Base-by-base conservation (phyloP, 2,797 vertebrate genomes). In the Acanthurus leucopareius region DNA sequence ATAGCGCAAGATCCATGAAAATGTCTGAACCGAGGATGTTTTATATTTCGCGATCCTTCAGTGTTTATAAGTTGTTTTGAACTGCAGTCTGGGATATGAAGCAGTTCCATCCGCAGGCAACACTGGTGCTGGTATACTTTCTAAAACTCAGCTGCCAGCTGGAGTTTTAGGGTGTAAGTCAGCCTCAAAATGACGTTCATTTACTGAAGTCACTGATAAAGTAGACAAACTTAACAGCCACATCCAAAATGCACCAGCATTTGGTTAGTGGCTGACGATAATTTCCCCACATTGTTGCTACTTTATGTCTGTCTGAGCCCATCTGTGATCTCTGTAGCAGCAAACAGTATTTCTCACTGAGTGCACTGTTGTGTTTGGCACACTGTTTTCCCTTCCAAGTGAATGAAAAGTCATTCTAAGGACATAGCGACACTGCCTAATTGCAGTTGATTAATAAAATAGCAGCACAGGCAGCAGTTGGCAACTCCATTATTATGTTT, bases 401-500 rank as follows among this genome's bases (percentile, higher is more conserved):
- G 49, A 86, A 80, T 51, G 67, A 78, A 88, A 91, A 93, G 93
- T 92, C 89, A 86, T 87, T 80, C 79, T 90, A 84, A 94, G 92
- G 91, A 94, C 92, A 80, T 63, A 51, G 83, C 75, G 10, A 40
- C 77, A 2, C 79, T 15, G 72, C 85, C 80, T 92, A 92, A 93
- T 91, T 89, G 88, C 86, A 44, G 83, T 73, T 92, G 92, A 94
- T 92, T 89, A 94, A 94, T 94, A 92, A 92, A 94, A 91, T 78
- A 92, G 72, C 58, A 93, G 89, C 76, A 17, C 80, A 13, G 82
- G 79, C 77, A 86, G 86, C 90, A 87, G 86, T 87, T 90, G 90
- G 90, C 85, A 84, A 83, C 89, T 88, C 82, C 87, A 88, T 93
- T 91, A 93, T 90, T 86, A 80, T 89, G 88, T 91, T 91, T 81